Evolutionary conservation across 2,113 vertebrate species (phyloP), one percentile per base, ranked within the genome.

Genomic region (Coturnix japonica): DNA sequence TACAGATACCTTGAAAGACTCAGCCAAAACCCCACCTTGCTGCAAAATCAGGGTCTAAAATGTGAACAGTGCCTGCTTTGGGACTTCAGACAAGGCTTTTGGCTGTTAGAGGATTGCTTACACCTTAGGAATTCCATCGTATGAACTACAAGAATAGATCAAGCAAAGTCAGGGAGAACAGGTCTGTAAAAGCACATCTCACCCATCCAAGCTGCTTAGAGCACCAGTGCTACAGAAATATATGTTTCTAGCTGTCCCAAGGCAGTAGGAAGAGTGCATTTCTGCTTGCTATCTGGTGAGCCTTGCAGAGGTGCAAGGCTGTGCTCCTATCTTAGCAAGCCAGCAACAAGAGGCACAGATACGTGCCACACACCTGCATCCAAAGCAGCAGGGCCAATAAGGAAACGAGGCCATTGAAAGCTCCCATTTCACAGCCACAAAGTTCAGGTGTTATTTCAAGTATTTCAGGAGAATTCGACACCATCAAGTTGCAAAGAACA

Each of bases 311-410:
- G 21, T 33, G 33, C 61, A 17, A 3, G 22, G 47, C 46, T 70
- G 23, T 20, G 46, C 8, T 8, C 41, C 46, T 16, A 26, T 21
- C 39, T 13, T 1, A 0, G 59, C 11, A 37, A 57, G 3, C 26
- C 9, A 11, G 6, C 54, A 65, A 56, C 17, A 60, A 14, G 0
- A 17, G 43, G 19, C 6, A 22, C 25, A 8, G 11, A 2, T 3
- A 3, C 14, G 5, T 0, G 1, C 2, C 3, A 0, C 0, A 1
- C 43, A 33, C 56, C 75, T n/a, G 16, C 2, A 1, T 14, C 65
- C 70, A 4, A 44, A 60, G 6, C 53, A 75, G 31, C 41, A 35
- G 10, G 4, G 41, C 25, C 70, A 56, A 4, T 59, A 5, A 20
- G 31, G 28, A 43, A 26, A 33, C 39, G 76, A 35, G 5, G 0